Percentiles rank a stretch among this genome's conserved stretches.
Evolutionary conservation across 2,797 vertebrate genomes (phyloP).

Genomic region (Tokudaia tokunoshimensis): DNA sequence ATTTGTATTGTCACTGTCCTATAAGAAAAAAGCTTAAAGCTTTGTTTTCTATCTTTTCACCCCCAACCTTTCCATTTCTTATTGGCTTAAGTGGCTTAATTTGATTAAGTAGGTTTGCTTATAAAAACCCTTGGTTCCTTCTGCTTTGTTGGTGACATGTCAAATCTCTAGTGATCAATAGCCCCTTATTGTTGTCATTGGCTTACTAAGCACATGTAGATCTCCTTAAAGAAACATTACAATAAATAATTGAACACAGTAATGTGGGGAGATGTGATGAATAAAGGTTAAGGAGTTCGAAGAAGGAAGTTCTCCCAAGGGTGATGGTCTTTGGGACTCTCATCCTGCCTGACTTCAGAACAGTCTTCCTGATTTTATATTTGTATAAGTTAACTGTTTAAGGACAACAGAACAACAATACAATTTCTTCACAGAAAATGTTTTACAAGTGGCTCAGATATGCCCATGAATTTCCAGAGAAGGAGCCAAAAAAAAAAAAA

Average conservation of each 20-base stretch:
- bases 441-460: background rate
- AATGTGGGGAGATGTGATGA: background rate
- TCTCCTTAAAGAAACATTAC: constrained; percentile 27
- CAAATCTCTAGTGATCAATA: constrained; percentile 8
- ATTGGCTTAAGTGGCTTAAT: background rate
- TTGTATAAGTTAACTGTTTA: constrained; percentile 40
- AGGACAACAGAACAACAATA: background rate
- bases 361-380: background rate
- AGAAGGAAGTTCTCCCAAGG: background rate
- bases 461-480: background rate
- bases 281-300: background rate
- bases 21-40: background rate
- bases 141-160: constrained; percentile 19
- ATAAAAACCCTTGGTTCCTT: background rate
- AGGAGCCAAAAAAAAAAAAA: background rate
- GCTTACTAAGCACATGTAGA: background rate
- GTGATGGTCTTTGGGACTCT: background rate
- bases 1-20: background rate
- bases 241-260: background rate
- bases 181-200: constrained; percentile 23
- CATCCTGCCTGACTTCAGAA: background rate
- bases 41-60: background rate
- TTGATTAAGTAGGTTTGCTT: background rate
- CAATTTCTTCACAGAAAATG: background rate
- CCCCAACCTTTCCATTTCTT: background rate